phyloP scores from a whole-genome alignment of 2,888 invertebrate species.

The Eristalis intricaria region DNA sequence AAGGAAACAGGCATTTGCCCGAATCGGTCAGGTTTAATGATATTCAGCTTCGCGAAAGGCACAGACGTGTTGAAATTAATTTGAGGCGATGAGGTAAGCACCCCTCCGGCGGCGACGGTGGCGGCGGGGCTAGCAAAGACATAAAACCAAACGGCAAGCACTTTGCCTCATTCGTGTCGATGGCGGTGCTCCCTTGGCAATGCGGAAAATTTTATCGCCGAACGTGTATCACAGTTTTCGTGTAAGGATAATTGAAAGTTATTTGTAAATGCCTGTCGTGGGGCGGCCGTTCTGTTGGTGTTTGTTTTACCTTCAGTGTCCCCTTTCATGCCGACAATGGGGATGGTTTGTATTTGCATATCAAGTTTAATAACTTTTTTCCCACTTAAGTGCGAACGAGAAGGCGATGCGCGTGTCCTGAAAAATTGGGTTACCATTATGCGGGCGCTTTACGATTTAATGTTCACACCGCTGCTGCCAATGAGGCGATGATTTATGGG shows the following conservation, averaged over 20 bases:
- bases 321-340: slow-evolving; percentile 4
- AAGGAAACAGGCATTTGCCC: slow-evolving; percentile 38
- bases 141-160: background rate
- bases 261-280: slow-evolving; percentile 31
- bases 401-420: slow-evolving; percentile 2
- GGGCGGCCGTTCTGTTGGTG: background rate
- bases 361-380: slow-evolving; percentile 31
- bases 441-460: background rate
- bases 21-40: slow-evolving; percentile 65
- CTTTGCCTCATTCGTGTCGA: slow-evolving; percentile 1
- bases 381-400: slow-evolving; percentile 19
- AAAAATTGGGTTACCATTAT: background rate
- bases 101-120: background rate
- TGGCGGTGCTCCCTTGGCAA: background rate
- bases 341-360: slow-evolving; percentile 31
- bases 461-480: slow-evolving; percentile 10
- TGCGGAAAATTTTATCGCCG: slow-evolving; percentile 24
- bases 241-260: slow-evolving; percentile 58
- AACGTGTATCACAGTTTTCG: slow-evolving; percentile 38
- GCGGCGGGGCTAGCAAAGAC: background rate
- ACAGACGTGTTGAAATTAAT: slow-evolving; percentile 60
- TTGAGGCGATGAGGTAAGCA: slow-evolving; percentile 4
- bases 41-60: slow-evolving; percentile 43
- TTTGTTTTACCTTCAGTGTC: background rate
- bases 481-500: background rate